A percentile compares a stretch with the other conserved stretches of the same genome.
phyloP scores from a whole-genome alignment of 2,797 vertebrate species.

The Gambelia wislizenii region DNA sequence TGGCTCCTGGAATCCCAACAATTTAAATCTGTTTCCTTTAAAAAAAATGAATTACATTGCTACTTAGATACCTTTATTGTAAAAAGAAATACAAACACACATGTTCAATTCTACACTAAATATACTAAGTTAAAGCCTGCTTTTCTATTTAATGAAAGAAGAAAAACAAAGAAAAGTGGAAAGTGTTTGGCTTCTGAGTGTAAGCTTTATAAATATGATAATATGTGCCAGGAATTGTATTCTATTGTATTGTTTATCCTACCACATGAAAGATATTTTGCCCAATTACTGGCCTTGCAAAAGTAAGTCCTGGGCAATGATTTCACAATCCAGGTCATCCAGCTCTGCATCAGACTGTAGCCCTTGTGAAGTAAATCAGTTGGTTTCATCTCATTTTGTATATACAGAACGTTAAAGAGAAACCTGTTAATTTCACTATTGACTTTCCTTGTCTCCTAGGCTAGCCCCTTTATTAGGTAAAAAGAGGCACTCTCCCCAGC shows the following conservation, averaged over 20 bases:
- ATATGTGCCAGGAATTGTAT: neutral
- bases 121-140: neutral
- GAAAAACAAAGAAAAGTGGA: neutral
- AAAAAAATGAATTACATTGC: neutral
- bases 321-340: neutral
- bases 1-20: neutral
- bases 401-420: neutral
- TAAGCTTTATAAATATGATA: neutral
- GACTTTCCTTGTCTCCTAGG: neutral
- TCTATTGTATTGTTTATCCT: neutral
- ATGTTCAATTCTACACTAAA: neutral
- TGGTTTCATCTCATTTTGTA: neutral
- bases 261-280: neutral
- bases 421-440: neutral
- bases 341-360: neutral
- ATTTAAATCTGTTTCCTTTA: neutral
- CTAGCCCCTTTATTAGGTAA: neutral
- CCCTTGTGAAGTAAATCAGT: neutral
- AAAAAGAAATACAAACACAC: neutral
- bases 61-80: neutral
- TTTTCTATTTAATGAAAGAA: neutral
- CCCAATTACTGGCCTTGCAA: neutral
- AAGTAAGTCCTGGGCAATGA: no score
- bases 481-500: neutral
- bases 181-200: neutral